Conservation (phyloP, 2,113 vertebrate species). For the Salminus brasiliensis region DNA sequence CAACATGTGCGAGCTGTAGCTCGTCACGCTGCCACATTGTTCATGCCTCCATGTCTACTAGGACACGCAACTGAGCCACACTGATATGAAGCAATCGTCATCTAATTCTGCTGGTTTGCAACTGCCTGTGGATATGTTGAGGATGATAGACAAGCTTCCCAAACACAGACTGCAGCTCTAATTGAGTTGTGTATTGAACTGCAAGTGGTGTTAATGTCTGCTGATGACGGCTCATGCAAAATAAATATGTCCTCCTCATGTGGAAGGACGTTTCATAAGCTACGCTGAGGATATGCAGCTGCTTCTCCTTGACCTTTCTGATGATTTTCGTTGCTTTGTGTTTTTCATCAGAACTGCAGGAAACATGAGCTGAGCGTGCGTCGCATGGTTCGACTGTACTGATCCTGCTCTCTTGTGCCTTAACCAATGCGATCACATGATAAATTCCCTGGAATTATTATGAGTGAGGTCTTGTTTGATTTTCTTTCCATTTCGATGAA, state of each 20-base stretch:
- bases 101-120: not conserved
- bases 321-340: not conserved
- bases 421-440: not conserved
- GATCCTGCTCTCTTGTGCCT: not conserved
- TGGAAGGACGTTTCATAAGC: constrained; percentile 31
- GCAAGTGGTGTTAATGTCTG: not conserved
- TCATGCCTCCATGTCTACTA: no score
- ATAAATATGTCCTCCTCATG: not conserved
- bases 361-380: constrained; percentile 10
- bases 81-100: not conserved
- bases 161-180: not conserved
- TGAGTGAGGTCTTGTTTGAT: not conserved
- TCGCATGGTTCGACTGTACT: not conserved
- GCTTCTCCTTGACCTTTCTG: constrained; percentile 30
- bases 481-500: not conserved
- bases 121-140: not conserved
- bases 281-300: constrained; percentile 8
- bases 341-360: constrained; percentile 21
- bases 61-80: not conserved
- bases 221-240: not conserved
- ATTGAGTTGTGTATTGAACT: not conserved
- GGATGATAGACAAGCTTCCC: not conserved
- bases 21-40: no score
- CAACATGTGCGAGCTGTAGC: no score
- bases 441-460: not conserved